These are phyloP conservation scores for Pachyramphus minor DNA, from an alignment of 2,113 vertebrate genomes.

Conservation along the genomic window DNA sequence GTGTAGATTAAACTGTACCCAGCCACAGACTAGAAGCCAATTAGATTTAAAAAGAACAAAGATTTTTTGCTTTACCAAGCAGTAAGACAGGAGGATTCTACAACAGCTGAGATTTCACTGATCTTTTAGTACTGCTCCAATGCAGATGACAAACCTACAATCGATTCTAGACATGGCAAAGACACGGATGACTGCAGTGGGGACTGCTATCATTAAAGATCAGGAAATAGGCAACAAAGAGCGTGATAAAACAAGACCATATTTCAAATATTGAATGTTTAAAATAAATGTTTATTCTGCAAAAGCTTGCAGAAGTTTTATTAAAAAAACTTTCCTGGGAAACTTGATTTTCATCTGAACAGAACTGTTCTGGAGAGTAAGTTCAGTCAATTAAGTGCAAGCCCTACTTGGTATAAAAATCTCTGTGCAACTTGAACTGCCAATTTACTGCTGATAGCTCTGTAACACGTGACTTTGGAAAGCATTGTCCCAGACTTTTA, in stretches of 20 bases:
- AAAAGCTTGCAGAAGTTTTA: not conserved
- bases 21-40: not conserved
- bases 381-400: not conserved
- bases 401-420: not conserved
- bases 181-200: not conserved
- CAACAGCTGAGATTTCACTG: not conserved
- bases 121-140: not conserved
- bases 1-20: not conserved
- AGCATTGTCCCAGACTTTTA: not conserved
- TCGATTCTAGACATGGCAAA: not conserved
- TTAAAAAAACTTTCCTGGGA: not conserved
- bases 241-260: not conserved
- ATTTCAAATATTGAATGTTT: not conserved
- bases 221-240: not conserved
- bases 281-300: not conserved
- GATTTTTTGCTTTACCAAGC: not conserved
- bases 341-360: not conserved
- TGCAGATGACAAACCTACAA: not conserved
- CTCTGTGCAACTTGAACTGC: not conserved
- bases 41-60: not conserved
- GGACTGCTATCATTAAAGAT: not conserved
- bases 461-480: not conserved
- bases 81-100: not conserved
- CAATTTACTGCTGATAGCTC: not conserved
- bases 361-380: not conserved